phyloP scores from a whole-genome alignment of 2,797 vertebrate species.

The Okamejei kenojei region DNA sequence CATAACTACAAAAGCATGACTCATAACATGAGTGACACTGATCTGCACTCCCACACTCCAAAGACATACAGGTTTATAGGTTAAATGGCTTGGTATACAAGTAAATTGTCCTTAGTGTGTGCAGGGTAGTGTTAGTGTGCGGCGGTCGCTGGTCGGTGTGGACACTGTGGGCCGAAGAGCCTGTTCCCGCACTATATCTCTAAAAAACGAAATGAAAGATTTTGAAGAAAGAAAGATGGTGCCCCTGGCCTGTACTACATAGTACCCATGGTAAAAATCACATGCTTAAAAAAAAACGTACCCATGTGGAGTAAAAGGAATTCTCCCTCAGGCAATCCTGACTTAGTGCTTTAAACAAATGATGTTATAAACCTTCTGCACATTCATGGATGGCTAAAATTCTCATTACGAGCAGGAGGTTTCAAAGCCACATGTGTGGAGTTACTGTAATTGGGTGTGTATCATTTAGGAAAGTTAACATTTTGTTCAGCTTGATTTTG shows the following conservation, averaged over 20 bases:
- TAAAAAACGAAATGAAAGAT: no score
- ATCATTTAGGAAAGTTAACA: slow-evolving; percentile 19
- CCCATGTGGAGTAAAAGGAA: background rate
- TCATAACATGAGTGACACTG: no score
- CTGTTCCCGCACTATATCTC: no score
- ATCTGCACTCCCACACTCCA: no score
- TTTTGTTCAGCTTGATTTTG: slow-evolving; percentile 6
- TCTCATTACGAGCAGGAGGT: slow-evolving; percentile 9
- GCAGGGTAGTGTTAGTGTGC: no score
- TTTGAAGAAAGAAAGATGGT: background rate
- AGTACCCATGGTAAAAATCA: background rate
- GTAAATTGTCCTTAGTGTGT: no score
- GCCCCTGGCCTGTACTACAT: background rate
- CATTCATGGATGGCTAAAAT: slow-evolving; percentile 16
- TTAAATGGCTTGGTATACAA: no score
- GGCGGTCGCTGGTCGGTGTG: no score
- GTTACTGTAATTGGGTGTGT: slow-evolving; percentile 19
- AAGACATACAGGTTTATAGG: no score
- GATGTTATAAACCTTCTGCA: background rate
- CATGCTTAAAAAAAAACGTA: background rate
- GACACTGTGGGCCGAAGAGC: no score
- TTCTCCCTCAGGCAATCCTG: background rate
- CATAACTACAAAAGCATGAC: no score
- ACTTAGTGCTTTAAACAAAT: background rate
- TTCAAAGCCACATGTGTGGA: background rate